Evolutionary conservation across 2,113 vertebrate species (phyloP), one percentile per base, ranked within the genome.

Genomic region (Cochlearius cochlearius): DNA sequence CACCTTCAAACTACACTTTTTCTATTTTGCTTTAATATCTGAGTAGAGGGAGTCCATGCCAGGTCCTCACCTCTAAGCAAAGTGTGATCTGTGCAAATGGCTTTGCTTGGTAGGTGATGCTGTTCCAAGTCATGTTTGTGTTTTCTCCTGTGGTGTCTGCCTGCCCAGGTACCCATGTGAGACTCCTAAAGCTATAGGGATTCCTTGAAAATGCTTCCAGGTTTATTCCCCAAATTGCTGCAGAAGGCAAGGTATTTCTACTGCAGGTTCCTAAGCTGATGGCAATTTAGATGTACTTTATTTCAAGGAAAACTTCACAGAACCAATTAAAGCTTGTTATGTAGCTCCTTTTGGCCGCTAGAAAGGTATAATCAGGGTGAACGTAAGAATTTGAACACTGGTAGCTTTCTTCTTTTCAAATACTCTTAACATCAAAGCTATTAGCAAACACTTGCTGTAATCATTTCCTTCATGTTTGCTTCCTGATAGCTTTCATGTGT

Each of bases 281-380:
- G n/a, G 32, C 25, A 92, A 88, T 88, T 93, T 88, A 66, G 55
- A 94, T 74, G n/a, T 67, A 62, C n/a, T 62, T 66, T 80, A 58
- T 79, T 90, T 90, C 58, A 73, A 93, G 75, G 62, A 93, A 93
- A 90, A 88, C 93, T 93, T 96, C 85, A 93, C 38, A 94, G 75
- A 86, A 34, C 41, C 71, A 47, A 89, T 82, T 96, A 77, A 86
- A 90, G 8, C 81, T 73, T 88, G 50, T 79, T 96, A 34, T 84
- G 38, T 60, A 79, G 22, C 30, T 96, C 58, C 11, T 94, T 93
- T 94, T 72, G 85, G 75, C 82, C 3, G 0, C 53, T 62, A 45
- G 49, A 82, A 90, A 82, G 55, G 55, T 59, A 41, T 71, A 94
- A 87, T 75, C 76, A 68, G 39, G 53, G 56, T 77, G 64, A 92